Evolutionary conservation across 2,113 vertebrate species (phyloP).

Genomic region (Toxotes chatareus): DNA sequence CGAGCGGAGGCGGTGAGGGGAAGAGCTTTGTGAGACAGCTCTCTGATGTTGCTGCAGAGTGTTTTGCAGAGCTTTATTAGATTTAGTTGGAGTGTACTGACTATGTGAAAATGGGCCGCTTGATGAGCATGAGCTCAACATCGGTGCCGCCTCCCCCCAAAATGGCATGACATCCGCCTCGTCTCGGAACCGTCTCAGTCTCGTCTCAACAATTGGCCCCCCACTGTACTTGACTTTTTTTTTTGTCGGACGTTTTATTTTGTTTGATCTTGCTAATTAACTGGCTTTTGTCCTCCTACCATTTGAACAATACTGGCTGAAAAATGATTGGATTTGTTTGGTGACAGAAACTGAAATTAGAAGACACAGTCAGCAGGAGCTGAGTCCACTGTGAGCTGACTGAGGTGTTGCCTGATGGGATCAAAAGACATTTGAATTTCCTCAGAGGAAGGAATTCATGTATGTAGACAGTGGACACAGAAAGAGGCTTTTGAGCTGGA

Average conservation of each 20-base stretch:
- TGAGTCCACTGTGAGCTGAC: neutral
- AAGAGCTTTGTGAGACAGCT: constrained; percentile 49
- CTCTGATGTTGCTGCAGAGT: constrained; percentile 50
- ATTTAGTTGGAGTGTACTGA: constrained; percentile 32
- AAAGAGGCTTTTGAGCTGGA: neutral
- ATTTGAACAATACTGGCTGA: neutral
- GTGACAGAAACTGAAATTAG: constrained; percentile 24
- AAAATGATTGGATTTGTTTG: neutral
- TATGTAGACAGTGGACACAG: neutral
- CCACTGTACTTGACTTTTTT: constrained; percentile 7
- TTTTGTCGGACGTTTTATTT: neutral
- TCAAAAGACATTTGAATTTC: constrained; percentile 27
- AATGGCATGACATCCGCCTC: neutral
- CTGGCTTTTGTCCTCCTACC: neutral
- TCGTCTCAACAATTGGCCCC: constrained; percentile 1
- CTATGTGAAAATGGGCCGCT: constrained; percentile 42
- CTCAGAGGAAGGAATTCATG: neutral
- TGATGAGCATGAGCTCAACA: constrained; percentile 56
- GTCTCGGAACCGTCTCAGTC: neutral
- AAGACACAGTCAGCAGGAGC: constrained; percentile 9
- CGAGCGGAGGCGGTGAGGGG: constrained; percentile 51
- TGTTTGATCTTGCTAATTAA: constrained; percentile 21
- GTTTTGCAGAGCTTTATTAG: constrained; percentile 58
- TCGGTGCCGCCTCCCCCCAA: neutral
- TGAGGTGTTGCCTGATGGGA: constrained; percentile 9